A percentile compares a stretch with the other conserved stretches of the same genome.
Evolutionary conservation across 2,113 vertebrate species (phyloP).

Genomic region (Amphilophus citrinellus): DNA sequence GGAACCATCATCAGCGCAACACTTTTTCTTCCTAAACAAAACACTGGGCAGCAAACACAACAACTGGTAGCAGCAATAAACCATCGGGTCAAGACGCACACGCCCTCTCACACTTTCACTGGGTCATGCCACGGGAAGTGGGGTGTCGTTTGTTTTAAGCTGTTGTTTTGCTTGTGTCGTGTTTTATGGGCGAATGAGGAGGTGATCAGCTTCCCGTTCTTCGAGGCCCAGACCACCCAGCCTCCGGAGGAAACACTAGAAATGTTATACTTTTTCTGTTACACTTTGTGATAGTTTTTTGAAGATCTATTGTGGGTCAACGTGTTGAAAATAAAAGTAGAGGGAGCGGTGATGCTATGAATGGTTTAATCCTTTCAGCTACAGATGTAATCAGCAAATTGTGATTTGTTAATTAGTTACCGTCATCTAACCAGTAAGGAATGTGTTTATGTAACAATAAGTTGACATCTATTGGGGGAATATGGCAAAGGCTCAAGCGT

Average conservation of each 20-base stretch:
- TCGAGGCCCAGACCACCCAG: slow-evolving; percentile 60
- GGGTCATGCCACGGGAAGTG: slow-evolving; percentile 59
- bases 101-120: slow-evolving; percentile 59
- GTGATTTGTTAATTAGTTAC: background rate
- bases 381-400: background rate
- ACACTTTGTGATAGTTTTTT: background rate
- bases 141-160: slow-evolving; percentile 53
- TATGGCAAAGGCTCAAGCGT: background rate
- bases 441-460: accelerated
- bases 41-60: slow-evolving; percentile 63
- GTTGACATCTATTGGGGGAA: background rate
- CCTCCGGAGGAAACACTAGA: background rate
- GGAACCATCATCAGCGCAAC: slow-evolving; percentile 12
- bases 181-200: slow-evolving; percentile 56
- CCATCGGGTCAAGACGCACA: slow-evolving; percentile 24
- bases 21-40: slow-evolving; percentile 70
- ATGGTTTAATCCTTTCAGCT: background rate
- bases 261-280: background rate
- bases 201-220: slow-evolving; percentile 58
- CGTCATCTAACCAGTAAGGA: background rate
- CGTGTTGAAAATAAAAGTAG: background rate
- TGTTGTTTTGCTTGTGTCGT: slow-evolving; percentile 64
- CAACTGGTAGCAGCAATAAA: slow-evolving; percentile 40
- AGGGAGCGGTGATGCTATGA: background rate
- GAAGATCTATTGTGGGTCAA: background rate